Evolutionary conservation across 2,888 invertebrate species (phyloP).

Genomic region (Thera britannica): DNA sequence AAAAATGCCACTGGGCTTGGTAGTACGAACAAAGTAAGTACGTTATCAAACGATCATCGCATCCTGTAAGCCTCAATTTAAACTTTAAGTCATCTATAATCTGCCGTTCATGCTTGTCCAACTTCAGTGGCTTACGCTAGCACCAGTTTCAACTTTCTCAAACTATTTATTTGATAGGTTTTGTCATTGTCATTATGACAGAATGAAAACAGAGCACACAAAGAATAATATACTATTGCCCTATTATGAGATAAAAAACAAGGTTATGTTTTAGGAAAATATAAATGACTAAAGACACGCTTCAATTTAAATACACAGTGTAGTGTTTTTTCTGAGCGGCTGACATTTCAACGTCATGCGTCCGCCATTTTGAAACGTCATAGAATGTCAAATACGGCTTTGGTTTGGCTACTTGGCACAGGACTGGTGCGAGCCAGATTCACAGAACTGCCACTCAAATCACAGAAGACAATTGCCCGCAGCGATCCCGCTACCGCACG

Average conservation of each 20-base stretch:
- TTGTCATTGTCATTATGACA: too few relatives aligned
- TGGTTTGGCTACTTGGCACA: background rate
- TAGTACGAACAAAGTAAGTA: background rate
- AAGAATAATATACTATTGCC: too few relatives aligned
- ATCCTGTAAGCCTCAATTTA: background rate
- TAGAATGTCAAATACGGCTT: background rate
- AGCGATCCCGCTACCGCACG: slow-evolving; percentile 56
- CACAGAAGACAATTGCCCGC: slow-evolving; percentile 28
- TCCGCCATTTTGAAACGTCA: background rate
- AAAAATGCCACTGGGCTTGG: too few relatives aligned
- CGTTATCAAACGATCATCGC: background rate
- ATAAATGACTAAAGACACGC: too few relatives aligned
- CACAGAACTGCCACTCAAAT: slow-evolving; percentile 29
- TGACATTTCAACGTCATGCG: too few relatives aligned
- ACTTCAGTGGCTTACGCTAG: background rate
- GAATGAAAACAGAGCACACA: too few relatives aligned
- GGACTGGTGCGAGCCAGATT: slow-evolving; percentile 8
- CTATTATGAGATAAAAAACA: too few relatives aligned
- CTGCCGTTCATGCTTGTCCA: slow-evolving; percentile 4
- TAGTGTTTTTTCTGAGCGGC: too few relatives aligned
- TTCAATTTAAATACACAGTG: too few relatives aligned
- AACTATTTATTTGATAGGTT: too few relatives aligned
- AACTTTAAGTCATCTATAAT: background rate
- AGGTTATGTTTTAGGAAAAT: too few relatives aligned
- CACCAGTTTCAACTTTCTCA: background rate